Base-by-base conservation (phyloP, 2,888 invertebrate genomes). In the Scaptomyza polygonia region DNA sequence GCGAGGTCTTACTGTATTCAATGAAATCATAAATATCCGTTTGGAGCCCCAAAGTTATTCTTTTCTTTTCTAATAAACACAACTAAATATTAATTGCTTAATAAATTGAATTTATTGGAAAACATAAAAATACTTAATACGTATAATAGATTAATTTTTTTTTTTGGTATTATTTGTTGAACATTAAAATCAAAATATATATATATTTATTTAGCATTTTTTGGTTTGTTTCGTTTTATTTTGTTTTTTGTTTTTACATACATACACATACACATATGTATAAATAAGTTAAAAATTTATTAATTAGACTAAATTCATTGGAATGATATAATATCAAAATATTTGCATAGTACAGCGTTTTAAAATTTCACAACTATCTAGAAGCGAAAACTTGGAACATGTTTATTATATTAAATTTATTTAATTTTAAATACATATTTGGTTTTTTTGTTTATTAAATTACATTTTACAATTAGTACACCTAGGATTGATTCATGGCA, bases 231-330 rank as follows among this genome's bases (percentile, higher is more conserved):
- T 40, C 11, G 16, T 40, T 63, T 47, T 9, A 16, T 49, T 54
- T 58, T 40, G 7, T 44, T 76, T 72, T 14, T 8, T 11, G 14
- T 8, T 47, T 47, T 48, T 21, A 85, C 82, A 87, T 74, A 87
- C 66, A 83, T 74, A 81, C 66, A 85, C 53, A 59, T 9, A 53
- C 14, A 62, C 48, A 72, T 87, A 79, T 87, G 84, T 72, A 86
- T 88, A 86, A 86, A 84, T 84, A 84, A 84, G 88, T 84, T 89
- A 87, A 88, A 86, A 89, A 83, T 81, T 81, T 66, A 72, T 89
- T 86, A 89, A 89, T 89, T 89, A 89, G 86, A 78, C 90, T 90
- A 89, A 89, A 88, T 90, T 88, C 90, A 90, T 90, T 90, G 90
- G 90, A 90, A 90, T 90, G 90, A 86, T 81, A 88, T 88, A 89